A percentile compares a stretch with the other conserved stretches of the same genome.
Evolutionary conservation across 2,113 vertebrate genomes (phyloP).

Genomic region (Taurulus bubalis): DNA sequence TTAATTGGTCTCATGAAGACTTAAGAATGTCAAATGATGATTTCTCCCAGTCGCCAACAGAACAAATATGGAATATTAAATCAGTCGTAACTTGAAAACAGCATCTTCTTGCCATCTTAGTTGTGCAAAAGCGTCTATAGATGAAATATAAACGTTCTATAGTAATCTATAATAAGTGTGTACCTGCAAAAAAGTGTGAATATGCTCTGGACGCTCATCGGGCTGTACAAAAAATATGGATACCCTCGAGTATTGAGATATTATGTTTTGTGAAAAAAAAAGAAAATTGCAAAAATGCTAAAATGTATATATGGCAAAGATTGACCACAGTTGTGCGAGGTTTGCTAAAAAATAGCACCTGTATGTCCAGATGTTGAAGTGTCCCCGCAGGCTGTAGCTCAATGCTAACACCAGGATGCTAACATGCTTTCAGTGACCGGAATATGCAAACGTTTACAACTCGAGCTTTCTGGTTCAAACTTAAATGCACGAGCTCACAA

Average conservation of each 20-base stretch:
- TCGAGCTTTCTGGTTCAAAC: background rate
- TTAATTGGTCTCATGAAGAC: too few species aligned
- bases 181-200: background rate
- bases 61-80: background rate
- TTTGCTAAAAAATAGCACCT: background rate
- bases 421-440: background rate
- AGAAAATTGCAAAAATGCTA: too few species aligned
- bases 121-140: background rate
- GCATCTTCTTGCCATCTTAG: background rate
- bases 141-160: background rate
- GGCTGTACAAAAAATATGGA: background rate
- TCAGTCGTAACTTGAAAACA: background rate
- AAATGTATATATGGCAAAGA: too few species aligned
- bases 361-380: background rate
- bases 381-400: background rate
- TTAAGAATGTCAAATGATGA: background rate
- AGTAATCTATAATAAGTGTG: background rate
- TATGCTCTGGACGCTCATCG: too few species aligned
- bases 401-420: background rate
- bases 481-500: background rate
- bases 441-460: conserved; percentile 6
- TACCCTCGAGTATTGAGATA: background rate
- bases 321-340: background rate
- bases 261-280: background rate
- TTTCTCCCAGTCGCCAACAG: background rate